Evolutionary conservation across 2,888 invertebrate genomes (phyloP), one percentile per base, ranked within the genome.

Genomic region (Tenthredo scrophulariae): DNA sequence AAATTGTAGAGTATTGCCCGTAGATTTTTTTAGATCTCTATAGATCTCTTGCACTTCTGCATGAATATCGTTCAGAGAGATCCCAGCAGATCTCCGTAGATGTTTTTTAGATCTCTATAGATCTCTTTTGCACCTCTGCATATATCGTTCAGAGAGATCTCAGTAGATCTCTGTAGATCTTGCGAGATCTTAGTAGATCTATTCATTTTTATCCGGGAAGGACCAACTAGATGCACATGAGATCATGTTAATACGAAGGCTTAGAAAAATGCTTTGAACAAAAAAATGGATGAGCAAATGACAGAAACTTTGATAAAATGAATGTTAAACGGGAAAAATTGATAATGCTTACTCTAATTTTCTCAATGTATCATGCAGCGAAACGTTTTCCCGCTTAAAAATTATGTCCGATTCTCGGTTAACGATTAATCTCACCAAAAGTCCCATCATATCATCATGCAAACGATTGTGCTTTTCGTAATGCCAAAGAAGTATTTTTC

Each of bases 1-100:
- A 58, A 58, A 58, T 58, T 58, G 58, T 58, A 58, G 58, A 58
- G 58, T 58, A 58, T 58, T n/a, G 58, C 58, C 58, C 58, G 58
- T 58, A 58, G 58, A 58, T 58, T 5, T 58, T 58, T 58, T 18
- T 58, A 58, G 22, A 15, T 58, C 58, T 58, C 22, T 58, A 58
- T 13, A 58, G 58, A 58, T 58, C 58, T 58, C 58, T 58, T 58
- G 18, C 22, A 22, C 58, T 18, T 22, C 58, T 58, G 18, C 10
- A 58, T 58, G 58, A 58, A 58, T 40, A 7, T 58, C 58, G 58
- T 58, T 58, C 58, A 58, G 58, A 58, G 58, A 58, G 58, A 58
- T 58, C 58, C 58, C 58, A 58, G 58, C 58, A 58, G 58, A 58
- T 58, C 58, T 58, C 58, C 58, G 58, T 58, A 58, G 13, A 58